Evolutionary conservation across 1,140 invertebrate genomes (phyloP).

Genomic region (Drosophila jambulina): DNA sequence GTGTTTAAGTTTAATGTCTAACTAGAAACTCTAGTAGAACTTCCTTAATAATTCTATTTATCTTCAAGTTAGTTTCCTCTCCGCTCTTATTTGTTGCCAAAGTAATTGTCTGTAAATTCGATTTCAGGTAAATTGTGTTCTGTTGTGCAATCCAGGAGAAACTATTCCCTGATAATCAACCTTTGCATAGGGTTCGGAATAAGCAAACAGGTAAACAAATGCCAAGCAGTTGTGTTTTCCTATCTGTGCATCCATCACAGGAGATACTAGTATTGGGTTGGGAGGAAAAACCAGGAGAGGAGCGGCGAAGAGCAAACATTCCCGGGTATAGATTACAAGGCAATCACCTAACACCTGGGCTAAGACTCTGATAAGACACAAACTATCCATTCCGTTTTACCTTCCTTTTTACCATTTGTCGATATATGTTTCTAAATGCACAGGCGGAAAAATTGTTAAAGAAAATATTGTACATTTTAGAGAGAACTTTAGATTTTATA

Average conservation of each 20-base stretch:
- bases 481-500: not conserved
- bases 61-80: not conserved
- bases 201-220: constrained; percentile 42
- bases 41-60: not conserved
- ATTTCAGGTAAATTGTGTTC: constrained; percentile 24
- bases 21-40: not conserved
- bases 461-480: not conserved
- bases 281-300: not conserved
- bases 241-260: constrained; percentile 22
- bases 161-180: constrained; percentile 28
- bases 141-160: constrained; percentile 1
- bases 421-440: constrained; percentile 10
- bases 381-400: constrained; percentile 1
- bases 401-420: constrained; percentile 10
- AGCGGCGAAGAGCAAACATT: constrained; percentile 23
- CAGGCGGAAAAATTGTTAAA: not conserved
- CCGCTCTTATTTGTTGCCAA: not conserved
- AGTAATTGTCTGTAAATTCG: constrained; percentile 22
- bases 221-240: constrained; percentile 25
- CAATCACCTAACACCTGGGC: constrained; percentile 49
- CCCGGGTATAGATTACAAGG: constrained; percentile 36
- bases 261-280: constrained; percentile 13
- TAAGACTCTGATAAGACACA: constrained; percentile 42
- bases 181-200: constrained; percentile 16
- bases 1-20: not conserved